phyloP scores from a whole-genome alignment of 2,888 invertebrate species.

The Limnephilus lunatus region DNA sequence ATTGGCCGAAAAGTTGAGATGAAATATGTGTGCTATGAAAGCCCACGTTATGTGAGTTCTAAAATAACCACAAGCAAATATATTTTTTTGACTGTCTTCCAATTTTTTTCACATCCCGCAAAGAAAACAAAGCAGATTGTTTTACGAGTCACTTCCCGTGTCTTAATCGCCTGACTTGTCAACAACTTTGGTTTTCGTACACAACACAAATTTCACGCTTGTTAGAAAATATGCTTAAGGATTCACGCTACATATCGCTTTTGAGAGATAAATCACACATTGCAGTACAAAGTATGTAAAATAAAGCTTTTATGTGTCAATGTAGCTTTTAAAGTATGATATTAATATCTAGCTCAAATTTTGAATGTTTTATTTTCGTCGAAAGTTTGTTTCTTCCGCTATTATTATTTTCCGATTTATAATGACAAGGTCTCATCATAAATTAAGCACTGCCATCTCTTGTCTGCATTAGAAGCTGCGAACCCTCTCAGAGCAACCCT shows the following conservation, averaged over 20 bases:
- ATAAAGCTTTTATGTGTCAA: background rate
- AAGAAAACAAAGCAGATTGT: background rate
- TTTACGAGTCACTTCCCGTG: background rate
- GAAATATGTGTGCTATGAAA: background rate
- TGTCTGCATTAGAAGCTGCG: background rate
- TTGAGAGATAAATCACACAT: background rate
- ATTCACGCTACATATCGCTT: background rate
- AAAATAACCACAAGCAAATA: background rate
- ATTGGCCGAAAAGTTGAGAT: background rate
- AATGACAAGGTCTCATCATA: conserved; percentile 8
- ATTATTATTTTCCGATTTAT: background rate
- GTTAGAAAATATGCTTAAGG: background rate
- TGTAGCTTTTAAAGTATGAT: background rate
- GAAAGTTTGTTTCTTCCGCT: background rate
- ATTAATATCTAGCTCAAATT: background rate
- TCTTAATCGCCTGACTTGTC: background rate
- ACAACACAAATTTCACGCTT: background rate
- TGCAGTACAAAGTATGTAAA: background rate
- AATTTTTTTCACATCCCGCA: background rate
- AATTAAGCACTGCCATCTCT: conserved; percentile 23
- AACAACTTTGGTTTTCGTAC: background rate
- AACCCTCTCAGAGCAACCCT: conserved; percentile 40
- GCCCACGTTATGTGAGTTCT: background rate
- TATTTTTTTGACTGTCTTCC: background rate
- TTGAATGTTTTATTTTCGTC: background rate